Percentiles rank a stretch among this genome's conserved stretches.
phyloP scores from a whole-genome alignment of 1,140 invertebrate genomes.

The Chironomus striatipennis region DNA sequence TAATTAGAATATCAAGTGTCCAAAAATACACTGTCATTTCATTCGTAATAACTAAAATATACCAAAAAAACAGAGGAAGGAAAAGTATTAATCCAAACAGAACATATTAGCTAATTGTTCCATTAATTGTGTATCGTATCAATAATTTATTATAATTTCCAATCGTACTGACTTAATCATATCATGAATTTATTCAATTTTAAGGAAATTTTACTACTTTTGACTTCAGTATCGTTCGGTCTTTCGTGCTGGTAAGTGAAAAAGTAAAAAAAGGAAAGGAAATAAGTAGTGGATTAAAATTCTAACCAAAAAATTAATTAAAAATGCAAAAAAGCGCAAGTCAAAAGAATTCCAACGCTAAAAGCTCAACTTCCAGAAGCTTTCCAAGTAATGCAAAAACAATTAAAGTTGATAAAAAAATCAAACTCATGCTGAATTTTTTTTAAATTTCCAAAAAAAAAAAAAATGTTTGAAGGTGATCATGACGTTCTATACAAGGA shows the following conservation, averaged over 20 bases:
- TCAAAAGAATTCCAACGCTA: background rate
- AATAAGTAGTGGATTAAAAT: background rate
- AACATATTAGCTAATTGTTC: no score
- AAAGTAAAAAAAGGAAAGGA: background rate
- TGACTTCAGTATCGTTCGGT: background rate
- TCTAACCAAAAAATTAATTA: background rate
- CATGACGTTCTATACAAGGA: constrained; percentile 50
- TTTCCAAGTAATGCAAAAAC: constrained; percentile 14
- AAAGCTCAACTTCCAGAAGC: background rate
- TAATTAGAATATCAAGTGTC: no score
- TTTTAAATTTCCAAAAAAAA: background rate
- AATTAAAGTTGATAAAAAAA: background rate
- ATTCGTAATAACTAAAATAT: no score
- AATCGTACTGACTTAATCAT: constrained; percentile 1
- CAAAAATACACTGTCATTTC: no score
- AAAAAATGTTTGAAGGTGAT: constrained; percentile 27
- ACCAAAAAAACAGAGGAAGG: no score
- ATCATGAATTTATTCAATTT: constrained; percentile 3
- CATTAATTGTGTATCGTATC: background rate
- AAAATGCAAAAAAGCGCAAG: background rate
- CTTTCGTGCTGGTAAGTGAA: background rate
- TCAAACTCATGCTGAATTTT: background rate
- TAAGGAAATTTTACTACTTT: constrained; percentile 1
- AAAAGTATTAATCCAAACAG: no score
- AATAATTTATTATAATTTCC: background rate